Percentiles rank a stretch among this genome's conserved stretches.
Conservation (phyloP, 2,888 invertebrate species). For the Hyles lineata region DNA sequence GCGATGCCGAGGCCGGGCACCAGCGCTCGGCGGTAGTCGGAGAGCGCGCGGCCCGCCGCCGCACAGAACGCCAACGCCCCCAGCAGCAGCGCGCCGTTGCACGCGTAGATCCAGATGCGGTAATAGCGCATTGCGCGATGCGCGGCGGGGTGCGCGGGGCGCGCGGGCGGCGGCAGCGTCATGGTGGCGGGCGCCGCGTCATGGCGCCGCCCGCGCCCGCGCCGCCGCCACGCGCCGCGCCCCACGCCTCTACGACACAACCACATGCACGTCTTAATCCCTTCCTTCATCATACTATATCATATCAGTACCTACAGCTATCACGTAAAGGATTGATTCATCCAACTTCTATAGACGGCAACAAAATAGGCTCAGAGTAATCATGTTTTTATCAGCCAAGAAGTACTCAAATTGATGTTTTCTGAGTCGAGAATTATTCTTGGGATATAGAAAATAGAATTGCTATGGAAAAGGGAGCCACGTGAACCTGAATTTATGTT, state of each 20-base stretch:
- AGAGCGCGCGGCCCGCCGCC: conserved; percentile 89
- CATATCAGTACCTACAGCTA: too few species aligned
- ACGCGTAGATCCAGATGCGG: conserved; percentile 96
- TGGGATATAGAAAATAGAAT: too few species aligned
- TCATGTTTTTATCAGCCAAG: too few species aligned
- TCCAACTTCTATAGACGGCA: background rate
- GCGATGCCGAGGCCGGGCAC: conserved; percentile 90
- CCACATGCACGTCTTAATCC: conserved; percentile 26
- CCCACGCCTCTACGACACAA: conserved; percentile 79
- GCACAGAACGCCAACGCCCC: conserved; percentile 92
- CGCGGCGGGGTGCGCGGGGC: conserved; percentile 82
- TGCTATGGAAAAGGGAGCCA: too few species aligned
- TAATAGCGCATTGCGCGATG: conserved; percentile 90
- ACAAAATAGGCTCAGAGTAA: background rate
- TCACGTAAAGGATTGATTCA: background rate
- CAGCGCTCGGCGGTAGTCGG: conserved; percentile 89
- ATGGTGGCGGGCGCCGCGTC: conserved; percentile 84
- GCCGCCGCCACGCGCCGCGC: conserved; percentile 84
- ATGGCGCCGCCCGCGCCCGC: conserved; percentile 84
- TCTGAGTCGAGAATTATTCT: too few species aligned
- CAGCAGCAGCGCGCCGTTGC: conserved; percentile 94
- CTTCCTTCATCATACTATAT: background rate
- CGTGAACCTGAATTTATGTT: too few species aligned
- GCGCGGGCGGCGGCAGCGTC: conserved; percentile 86
- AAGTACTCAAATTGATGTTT: too few species aligned